Evolutionary conservation across 2,113 vertebrate species (phyloP).

Genomic region (Heterotilapia buettikoferi): DNA sequence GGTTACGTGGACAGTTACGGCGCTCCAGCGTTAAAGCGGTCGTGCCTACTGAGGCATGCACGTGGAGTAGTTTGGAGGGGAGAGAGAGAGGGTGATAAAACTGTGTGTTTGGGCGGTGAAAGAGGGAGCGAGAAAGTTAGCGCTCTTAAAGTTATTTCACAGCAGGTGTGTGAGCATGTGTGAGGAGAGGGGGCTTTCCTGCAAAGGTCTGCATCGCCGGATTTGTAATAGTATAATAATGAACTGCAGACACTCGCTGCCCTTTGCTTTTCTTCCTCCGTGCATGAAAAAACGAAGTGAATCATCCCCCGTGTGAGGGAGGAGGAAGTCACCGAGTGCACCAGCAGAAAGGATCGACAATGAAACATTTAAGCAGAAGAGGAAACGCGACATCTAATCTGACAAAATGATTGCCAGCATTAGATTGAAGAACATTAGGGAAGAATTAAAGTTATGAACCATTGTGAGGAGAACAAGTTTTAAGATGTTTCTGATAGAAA

Average conservation of each 20-base stretch:
- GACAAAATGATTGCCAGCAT: slow-evolving; percentile 5
- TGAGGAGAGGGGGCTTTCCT: not conserved
- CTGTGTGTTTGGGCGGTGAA: not conserved
- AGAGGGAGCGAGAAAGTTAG: not conserved
- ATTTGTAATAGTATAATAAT: not conserved
- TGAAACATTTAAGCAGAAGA: not conserved
- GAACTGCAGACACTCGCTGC: not conserved
- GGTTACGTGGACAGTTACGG: slow-evolving; percentile 36
- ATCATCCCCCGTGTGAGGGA: not conserved
- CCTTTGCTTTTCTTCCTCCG: not conserved
- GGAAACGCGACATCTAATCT: not conserved
- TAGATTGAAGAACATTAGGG: not conserved
- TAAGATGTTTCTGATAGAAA: not conserved
- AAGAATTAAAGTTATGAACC: not conserved
- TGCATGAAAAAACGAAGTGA: not conserved
- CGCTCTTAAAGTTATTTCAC: slow-evolving; percentile 44
- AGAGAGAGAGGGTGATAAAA: not conserved
- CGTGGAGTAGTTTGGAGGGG: slow-evolving; percentile 32
- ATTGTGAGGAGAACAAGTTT: not conserved
- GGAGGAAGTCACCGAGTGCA: not conserved
- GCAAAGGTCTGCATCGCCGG: slow-evolving; percentile 10
- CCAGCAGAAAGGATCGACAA: not conserved
- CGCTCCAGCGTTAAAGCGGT: slow-evolving; percentile 41
- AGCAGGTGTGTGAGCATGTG: slow-evolving; percentile 1
- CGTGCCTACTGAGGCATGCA: slow-evolving; percentile 54